Evolutionary conservation across 2,888 invertebrate species (phyloP).

Genomic region (Hyposoter dolosus): DNA sequence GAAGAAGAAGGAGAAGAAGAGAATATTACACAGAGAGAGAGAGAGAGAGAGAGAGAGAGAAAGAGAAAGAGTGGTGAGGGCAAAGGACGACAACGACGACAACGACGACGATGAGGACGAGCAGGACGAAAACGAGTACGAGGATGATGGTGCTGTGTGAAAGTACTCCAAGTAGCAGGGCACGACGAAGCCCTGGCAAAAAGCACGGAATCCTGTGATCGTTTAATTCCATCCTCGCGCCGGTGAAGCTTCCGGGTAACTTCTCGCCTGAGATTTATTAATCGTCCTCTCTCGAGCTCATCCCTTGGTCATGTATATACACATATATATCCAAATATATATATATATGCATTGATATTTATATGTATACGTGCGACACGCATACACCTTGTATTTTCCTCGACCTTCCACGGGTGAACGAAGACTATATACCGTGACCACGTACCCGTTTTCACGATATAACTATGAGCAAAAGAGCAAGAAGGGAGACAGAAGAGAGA

Average conservation of each 20-base stretch:
- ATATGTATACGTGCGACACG: background rate
- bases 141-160: slow-evolving; percentile 74
- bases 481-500: slow-evolving; percentile 4
- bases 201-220: slow-evolving; percentile 73
- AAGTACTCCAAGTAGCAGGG: slow-evolving; percentile 67
- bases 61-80: slow-evolving; percentile 64
- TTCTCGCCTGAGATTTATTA: slow-evolving; percentile 74
- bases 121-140: slow-evolving; percentile 56
- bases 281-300: slow-evolving; percentile 67
- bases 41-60: slow-evolving; percentile 47
- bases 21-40: slow-evolving; percentile 69
- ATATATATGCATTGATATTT: background rate
- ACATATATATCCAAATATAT: slow-evolving; percentile 20
- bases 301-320: slow-evolving; percentile 20
- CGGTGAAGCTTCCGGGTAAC: slow-evolving; percentile 69
- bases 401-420: slow-evolving; percentile 10
- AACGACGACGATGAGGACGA: slow-evolving; percentile 58
- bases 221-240: slow-evolving; percentile 72
- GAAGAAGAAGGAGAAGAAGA: slow-evolving; percentile 68
- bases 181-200: slow-evolving; percentile 69
- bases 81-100: slow-evolving; percentile 53
- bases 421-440: slow-evolving; percentile 31
- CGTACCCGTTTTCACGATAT: slow-evolving; percentile 60
- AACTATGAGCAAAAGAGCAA: slow-evolving; percentile 35
- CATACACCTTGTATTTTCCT: slow-evolving; percentile 6